Conservation (phyloP, 2,888 invertebrate genomes). For the Pollenia amentaria region DNA sequence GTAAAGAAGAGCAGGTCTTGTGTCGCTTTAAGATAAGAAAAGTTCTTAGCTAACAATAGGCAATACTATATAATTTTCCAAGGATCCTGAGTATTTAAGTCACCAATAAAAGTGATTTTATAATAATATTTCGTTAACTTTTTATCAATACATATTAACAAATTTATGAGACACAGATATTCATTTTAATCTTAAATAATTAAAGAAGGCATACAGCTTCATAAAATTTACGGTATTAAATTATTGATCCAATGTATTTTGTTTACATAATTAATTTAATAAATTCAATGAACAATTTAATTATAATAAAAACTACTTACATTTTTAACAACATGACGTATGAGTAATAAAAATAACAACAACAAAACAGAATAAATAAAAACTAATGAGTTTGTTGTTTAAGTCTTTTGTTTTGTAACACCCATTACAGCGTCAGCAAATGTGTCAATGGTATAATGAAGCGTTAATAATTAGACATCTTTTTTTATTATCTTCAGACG, state of each 20-base stretch:
- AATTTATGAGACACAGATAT: too few relatives aligned
- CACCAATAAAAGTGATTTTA: too few relatives aligned
- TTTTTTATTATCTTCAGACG: slow-evolving; percentile 17
- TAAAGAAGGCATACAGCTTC: neutral
- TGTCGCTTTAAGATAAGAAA: too few relatives aligned
- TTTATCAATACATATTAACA: too few relatives aligned
- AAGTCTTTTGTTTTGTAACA: slow-evolving; percentile 41
- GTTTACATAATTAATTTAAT: slow-evolving; percentile 1
- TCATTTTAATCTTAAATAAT: too few relatives aligned
- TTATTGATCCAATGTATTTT: neutral
- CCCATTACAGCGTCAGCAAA: neutral
- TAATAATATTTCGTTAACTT: too few relatives aligned
- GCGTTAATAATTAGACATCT: slow-evolving; percentile 59
- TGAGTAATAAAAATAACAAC: slow-evolving; percentile 15
- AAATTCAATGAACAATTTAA: neutral
- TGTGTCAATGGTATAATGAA: slow-evolving; percentile 22
- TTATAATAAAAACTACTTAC: neutral
- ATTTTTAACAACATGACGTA: neutral
- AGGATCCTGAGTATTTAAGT: too few relatives aligned
- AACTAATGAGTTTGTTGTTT: slow-evolving; percentile 26
- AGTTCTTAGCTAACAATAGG: too few relatives aligned
- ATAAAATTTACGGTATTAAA: neutral
- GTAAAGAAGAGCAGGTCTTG: too few relatives aligned
- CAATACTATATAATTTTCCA: too few relatives aligned
- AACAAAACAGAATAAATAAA: neutral